Percentiles rank a stretch among this genome's conserved stretches.
phyloP scores from a whole-genome alignment of 2,113 vertebrate species.

The Machaerirhynchus nigripectus region DNA sequence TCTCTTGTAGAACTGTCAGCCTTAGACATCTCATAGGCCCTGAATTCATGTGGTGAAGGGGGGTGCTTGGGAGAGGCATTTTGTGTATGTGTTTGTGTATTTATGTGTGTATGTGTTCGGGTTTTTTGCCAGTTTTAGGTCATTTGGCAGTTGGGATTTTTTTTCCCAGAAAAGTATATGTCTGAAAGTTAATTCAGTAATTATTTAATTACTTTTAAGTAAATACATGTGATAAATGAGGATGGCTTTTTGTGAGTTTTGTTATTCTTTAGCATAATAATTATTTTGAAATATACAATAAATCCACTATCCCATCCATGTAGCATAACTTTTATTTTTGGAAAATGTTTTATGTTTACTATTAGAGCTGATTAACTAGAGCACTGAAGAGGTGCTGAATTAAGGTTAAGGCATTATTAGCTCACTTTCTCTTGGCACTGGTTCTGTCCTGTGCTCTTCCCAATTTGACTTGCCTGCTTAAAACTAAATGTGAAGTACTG shows the following conservation, averaged over 20 bases:
- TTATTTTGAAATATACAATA: not conserved
- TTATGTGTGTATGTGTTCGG: not conserved
- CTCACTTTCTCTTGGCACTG: not conserved
- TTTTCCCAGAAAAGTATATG: not conserved
- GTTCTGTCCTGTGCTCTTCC: not conserved
- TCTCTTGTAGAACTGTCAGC: not conserved
- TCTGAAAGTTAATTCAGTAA: not conserved
- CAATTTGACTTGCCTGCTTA: not conserved
- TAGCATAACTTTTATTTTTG: not conserved
- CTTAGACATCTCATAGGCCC: not conserved
- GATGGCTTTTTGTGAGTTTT: not conserved
- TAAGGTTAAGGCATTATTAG: not conserved
- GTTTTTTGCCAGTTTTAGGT: not conserved
- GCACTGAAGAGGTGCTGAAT: not conserved
- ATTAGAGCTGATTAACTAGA: not conserved
- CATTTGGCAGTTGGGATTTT: not conserved
- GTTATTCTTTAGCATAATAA: not conserved
- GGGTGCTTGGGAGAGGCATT: not conserved
- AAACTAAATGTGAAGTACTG: not conserved
- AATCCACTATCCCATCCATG: not conserved
- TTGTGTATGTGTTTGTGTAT: not conserved
- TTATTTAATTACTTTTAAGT: not conserved
- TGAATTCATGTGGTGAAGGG: not conserved
- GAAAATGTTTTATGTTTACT: not conserved
- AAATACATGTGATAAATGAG: not conserved